phyloP scores from a whole-genome alignment of 2,113 vertebrate genomes.

The Pygoscelis antarcticus region DNA sequence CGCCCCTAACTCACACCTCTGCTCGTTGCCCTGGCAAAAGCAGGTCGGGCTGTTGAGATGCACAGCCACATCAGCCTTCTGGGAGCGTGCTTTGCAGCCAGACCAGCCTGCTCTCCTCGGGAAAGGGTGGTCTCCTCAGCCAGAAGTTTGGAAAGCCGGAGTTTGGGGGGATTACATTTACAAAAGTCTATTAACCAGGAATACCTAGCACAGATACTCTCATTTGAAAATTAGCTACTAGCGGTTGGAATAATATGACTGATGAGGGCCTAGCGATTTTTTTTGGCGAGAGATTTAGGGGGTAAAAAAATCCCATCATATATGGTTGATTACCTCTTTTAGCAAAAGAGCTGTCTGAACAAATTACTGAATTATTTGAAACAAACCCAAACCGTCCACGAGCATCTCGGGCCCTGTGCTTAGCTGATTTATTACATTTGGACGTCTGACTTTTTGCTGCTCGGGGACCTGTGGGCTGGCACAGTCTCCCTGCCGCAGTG shows the following conservation, averaged over 20 bases:
- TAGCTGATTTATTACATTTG: neutral
- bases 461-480: neutral
- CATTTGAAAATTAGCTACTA: neutral
- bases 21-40: neutral
- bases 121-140: neutral
- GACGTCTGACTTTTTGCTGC: neutral
- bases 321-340: neutral
- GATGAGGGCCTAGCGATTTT: neutral
- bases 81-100: rapidly evolving
- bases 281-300: neutral
- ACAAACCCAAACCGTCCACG: neutral
- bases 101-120: neutral
- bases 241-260: neutral
- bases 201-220: neutral
- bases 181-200: neutral
- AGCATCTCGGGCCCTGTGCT: neutral
- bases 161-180: neutral
- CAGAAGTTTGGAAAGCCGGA: neutral
- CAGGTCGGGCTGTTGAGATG: rapidly evolving
- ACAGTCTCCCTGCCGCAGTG: rapidly evolving
- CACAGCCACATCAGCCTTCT: neutral
- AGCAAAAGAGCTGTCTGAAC: neutral
- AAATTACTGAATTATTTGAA: neutral
- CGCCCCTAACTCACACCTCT: rapidly evolving
- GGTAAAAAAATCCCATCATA: neutral